Base-by-base conservation (phyloP, 2,888 invertebrate species). In the Mesorhabditis belari region DNA sequence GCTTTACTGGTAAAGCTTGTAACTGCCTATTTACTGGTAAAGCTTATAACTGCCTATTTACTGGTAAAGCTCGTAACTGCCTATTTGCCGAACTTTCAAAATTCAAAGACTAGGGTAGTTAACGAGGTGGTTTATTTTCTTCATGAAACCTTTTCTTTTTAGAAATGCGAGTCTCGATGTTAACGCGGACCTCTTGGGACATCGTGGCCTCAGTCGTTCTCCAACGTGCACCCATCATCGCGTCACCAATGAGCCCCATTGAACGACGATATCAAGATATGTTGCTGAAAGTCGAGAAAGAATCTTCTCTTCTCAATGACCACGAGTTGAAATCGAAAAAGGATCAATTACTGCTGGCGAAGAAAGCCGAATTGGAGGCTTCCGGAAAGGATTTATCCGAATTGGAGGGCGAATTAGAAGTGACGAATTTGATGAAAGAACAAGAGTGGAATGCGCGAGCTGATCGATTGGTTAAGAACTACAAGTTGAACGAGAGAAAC, bases 331-430 rank as follows among this genome's bases (percentile, higher is more conserved):
- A 75, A 44, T 61, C 69, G 4, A 73, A 58, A 35, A 75, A 78
- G 55, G 79, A 79, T 61, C 58, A 69, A 49, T 64, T 65, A 58
- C 63, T 77, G 56, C 51, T 79, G 19, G 71, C 64, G 26, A 66
- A 68, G 44, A 66, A 75, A 27, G 66, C 64, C 17, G 61, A 72
- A 55, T 56, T 79, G 25, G 67, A 75, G 21, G 64, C 60, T 19
- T 74, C 76, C 49, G 79, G 79, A 49, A 75, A 76, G 57, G 77
- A 76, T 64, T 65, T 79, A 26, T 75, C 76, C 27, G 74, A 76
- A 58, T 59, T 79, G 49, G 79, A 79, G 52, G 78, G 78, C 23
- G 71, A 79, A 61, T 69, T 79, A 25, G 76, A 73, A 24, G 64
- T 74, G 55, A 75, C 77, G 5, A 76, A 73, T 58, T 59, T 64